Evolutionary conservation across 2,113 vertebrate genomes (phyloP), one percentile per base, ranked within the genome.

Genomic region (Passer domesticus): DNA sequence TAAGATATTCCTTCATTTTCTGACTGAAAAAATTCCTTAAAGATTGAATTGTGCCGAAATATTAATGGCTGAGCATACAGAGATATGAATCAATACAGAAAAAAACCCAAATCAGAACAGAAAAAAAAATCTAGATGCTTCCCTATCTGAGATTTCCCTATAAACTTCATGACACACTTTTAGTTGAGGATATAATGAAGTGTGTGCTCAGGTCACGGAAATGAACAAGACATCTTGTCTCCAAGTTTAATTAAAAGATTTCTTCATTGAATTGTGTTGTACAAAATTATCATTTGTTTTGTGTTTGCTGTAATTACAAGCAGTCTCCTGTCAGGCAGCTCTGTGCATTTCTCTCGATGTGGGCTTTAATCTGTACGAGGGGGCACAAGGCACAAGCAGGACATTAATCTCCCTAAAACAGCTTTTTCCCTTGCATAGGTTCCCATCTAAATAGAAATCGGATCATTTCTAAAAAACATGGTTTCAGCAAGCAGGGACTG

Each of bases 161-260:
- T 24, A 55, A 84, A 37, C 24, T 31, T 37, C 67, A 49, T 25
- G 21, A 10, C 6, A 22, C 11, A 43, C 19, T 79, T 95, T 92
- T 62, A 91, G 78, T 67, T 52, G 87, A 82, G 79, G 18, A 21
- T 43, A 17, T 47, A 80, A 93, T 3, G 6, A 82, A 82, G 67
- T 11, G 39, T 41, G 43, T 58, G 30, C 69, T 87, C 67, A 68
- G 76, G 90, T 78, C 90, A 76, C 73, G 41, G 58, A n/a, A 83
- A 72, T 58, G 43, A 82, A 30, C 31, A 60, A 35, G 37, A 19
- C 41, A 28, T 60, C 79, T 88, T 64, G 37, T 56, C 78, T 87
- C 73, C 31, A 30, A 24, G 28, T 86, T 96, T 96, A 91, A 92
- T 92, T 88, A 92, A 76, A 70, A 69, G 64, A 81, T 81, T 64